Conservation (phyloP, 1,140 invertebrate genomes). For the Sipha flava region DNA sequence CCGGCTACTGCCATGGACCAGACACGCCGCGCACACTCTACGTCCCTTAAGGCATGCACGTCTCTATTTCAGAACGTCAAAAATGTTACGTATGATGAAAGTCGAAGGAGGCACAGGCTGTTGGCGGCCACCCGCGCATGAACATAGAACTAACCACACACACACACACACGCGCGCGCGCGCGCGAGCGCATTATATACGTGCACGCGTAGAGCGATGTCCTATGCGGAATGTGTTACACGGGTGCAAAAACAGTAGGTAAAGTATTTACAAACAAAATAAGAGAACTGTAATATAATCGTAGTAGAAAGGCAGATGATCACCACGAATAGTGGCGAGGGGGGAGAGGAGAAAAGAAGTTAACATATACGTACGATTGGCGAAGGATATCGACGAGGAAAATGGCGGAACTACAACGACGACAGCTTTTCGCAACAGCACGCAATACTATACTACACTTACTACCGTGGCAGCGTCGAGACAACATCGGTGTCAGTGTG, state of each 20-base stretch:
- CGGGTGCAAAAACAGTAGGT: too few species aligned
- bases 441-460: too few species aligned
- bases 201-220: not conserved
- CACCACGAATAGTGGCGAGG: too few species aligned
- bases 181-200: not conserved
- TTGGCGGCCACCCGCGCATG: not conserved
- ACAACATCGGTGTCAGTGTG: conserved; percentile 23
- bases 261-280: too few species aligned
- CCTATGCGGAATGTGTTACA: not conserved
- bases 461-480: too few species aligned
- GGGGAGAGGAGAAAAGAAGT: too few species aligned
- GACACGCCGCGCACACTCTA: not conserved
- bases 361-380: not conserved
- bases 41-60: not conserved
- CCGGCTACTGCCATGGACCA: not conserved
- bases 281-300: too few species aligned
- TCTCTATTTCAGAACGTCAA: conserved; percentile 2
- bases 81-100: not conserved
- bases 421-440: not conserved
- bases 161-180: too few species aligned
- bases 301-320: too few species aligned
- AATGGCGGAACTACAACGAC: too few species aligned
- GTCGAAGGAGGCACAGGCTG: not conserved
- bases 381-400: too few species aligned
- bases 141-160: too few species aligned